Evolutionary conservation across 2,797 vertebrate genomes (phyloP).

Genomic region (Typhlichthys subterraneus): DNA sequence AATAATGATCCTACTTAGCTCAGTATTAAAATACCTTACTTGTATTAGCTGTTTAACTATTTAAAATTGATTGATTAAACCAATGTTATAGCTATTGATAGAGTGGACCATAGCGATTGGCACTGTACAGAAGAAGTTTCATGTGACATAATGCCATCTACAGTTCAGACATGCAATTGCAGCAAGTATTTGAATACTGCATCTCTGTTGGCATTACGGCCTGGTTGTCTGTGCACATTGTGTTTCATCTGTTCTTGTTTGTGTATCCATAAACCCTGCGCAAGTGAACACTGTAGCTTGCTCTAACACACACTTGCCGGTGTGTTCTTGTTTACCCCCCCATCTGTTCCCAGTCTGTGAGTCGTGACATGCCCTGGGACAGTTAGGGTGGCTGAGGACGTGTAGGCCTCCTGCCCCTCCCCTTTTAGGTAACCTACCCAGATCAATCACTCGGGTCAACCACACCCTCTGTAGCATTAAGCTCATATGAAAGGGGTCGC

Average conservation of each 20-base stretch:
- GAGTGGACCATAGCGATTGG: constrained; percentile 3
- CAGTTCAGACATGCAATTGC: constrained; percentile 40
- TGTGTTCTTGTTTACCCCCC: constrained; percentile 49
- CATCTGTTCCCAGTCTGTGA: constrained; percentile 82
- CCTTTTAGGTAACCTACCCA: constrained; percentile 73
- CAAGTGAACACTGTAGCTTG: constrained; percentile 20
- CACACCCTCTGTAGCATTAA: constrained; percentile 36
- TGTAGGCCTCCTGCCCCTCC: constrained; percentile 64
- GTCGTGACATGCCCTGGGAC: constrained; percentile 82
- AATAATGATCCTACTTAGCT: not conserved
- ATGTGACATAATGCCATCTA: constrained; percentile 56
- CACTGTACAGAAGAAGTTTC: constrained; percentile 2
- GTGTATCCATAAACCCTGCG: constrained; percentile 26
- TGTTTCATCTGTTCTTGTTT: constrained; percentile 15
- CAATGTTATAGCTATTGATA: not conserved
- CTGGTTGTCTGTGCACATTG: constrained; percentile 11
- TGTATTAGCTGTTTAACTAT: not conserved
- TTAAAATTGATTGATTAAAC: not conserved
- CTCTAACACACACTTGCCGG: constrained; percentile 71
- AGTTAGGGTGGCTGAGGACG: constrained; percentile 77
- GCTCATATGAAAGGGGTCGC: constrained; percentile 10
- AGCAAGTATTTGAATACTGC: constrained; percentile 30
- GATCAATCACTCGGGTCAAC: constrained; percentile 40
- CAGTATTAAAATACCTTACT: not conserved
- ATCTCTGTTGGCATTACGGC: not conserved